These are phyloP conservation scores for Pegoplata infirma DNA, from an alignment of 2,888 invertebrate genomes.

Conservation along the genomic window DNA sequence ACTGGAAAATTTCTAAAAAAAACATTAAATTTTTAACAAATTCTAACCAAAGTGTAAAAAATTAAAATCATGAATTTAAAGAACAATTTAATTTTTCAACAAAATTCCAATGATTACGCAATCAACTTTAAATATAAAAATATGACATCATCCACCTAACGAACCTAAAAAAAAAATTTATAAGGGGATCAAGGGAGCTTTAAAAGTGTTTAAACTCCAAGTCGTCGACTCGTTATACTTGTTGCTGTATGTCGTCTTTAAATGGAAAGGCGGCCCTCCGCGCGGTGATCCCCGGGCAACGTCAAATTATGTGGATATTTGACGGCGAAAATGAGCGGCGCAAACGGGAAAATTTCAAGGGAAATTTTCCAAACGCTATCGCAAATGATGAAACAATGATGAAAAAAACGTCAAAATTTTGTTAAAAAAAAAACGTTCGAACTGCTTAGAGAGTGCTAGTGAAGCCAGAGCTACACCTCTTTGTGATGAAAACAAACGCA, in stretches of 20 bases:
- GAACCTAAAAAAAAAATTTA: not conserved
- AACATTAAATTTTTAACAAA: not conserved
- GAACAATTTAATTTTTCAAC: not conserved
- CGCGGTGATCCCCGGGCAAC: constrained; percentile 63
- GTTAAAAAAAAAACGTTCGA: too few relatives aligned
- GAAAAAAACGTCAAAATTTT: not conserved
- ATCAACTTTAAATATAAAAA: not conserved
- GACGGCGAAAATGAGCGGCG: constrained; percentile 62
- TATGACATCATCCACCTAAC: not conserved
- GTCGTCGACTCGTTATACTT: constrained; percentile 62
- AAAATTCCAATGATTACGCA: not conserved
- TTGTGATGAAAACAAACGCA: too few relatives aligned
- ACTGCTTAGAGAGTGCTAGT: too few relatives aligned
- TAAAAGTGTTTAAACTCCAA: constrained; percentile 43
- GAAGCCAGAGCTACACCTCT: too few relatives aligned
- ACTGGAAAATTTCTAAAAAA: not conserved
- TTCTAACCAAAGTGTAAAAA: not conserved
- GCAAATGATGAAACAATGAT: not conserved
- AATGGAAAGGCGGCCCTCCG: constrained; percentile 48
- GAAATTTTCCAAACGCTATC: constrained; percentile 19
- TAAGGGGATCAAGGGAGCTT: constrained; percentile 58
- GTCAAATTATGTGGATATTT: constrained; percentile 43
- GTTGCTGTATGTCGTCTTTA: constrained; percentile 43
- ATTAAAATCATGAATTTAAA: not conserved
- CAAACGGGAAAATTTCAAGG: constrained; percentile 5